Evolutionary conservation across 1,140 invertebrate species (phyloP).

Genomic region (Drosophila simulans): DNA sequence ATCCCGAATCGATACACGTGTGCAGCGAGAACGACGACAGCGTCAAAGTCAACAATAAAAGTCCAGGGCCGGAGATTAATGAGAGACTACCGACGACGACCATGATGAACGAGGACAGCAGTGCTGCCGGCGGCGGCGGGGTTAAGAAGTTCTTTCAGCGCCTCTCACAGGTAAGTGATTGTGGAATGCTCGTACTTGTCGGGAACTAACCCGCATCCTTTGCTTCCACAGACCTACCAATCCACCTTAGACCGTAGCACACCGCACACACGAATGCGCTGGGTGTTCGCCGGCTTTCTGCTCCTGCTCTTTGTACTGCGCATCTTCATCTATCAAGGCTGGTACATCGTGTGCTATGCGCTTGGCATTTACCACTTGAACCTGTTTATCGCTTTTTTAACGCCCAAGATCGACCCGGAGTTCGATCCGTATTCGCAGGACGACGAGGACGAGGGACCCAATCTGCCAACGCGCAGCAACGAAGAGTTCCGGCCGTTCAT

Average conservation of each 20-base stretch:
- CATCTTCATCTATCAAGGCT: conserved; percentile 91
- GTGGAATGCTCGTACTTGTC: no score
- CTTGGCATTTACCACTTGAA: conserved; percentile 99
- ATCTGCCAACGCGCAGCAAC: conserved; percentile 96
- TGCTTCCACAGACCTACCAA: conserved; percentile 85
- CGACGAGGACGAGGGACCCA: conserved; percentile 95
- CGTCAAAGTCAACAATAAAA: conserved; percentile 58
- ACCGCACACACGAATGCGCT: conserved; percentile 87
- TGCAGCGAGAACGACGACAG: conserved; percentile 18
- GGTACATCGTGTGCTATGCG: conserved; percentile 99
- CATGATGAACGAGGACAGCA: conserved; percentile 84
- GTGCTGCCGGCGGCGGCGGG: conserved; percentile 60
- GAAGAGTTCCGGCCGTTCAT: conserved; percentile 99
- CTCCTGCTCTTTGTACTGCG: conserved; percentile 87
- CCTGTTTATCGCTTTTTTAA: conserved; percentile 99
- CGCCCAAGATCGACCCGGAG: conserved; percentile 99
- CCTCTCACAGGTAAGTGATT: conserved; percentile 72
- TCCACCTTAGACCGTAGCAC: conserved; percentile 88
- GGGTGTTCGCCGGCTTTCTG: conserved; percentile 86
- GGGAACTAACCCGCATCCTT: background rate
- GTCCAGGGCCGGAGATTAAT: conserved; percentile 30
- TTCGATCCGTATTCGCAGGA: conserved; percentile 91
- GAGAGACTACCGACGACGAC: conserved; percentile 18
- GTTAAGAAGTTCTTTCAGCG: conserved; percentile 78
- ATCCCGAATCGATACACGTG: conserved; percentile 36